Evolutionary conservation across 2,888 invertebrate genomes (phyloP).

Genomic region (Galerucella calmariensis): DNA sequence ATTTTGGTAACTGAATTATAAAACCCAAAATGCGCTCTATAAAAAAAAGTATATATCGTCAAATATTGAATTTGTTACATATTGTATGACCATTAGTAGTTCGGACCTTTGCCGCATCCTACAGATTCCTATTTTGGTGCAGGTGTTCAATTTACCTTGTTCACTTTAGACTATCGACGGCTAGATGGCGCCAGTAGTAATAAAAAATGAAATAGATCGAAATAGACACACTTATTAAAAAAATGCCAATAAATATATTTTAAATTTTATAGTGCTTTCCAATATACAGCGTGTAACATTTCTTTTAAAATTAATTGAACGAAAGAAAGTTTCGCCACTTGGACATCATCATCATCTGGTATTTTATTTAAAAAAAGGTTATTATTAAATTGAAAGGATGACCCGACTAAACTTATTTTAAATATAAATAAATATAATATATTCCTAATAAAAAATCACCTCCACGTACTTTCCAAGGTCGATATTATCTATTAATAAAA

Average conservation of each 20-base stretch:
- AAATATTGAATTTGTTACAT: no score
- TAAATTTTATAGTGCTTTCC: no score
- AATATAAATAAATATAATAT: neutral
- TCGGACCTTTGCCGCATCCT: neutral
- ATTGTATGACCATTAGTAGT: no score
- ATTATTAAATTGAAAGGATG: neutral
- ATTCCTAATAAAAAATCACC: neutral
- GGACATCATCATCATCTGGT: neutral
- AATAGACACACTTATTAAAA: no score
- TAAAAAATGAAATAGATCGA: neutral
- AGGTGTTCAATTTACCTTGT: neutral
- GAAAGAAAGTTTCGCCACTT: no score
- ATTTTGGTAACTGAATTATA: no score
- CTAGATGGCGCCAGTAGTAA: neutral
- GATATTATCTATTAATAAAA: neutral
- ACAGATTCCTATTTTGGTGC: neutral
- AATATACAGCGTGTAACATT: no score
- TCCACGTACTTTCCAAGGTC: conserved; percentile 14
- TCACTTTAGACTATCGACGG: neutral
- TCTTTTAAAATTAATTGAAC: no score
- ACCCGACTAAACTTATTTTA: neutral
- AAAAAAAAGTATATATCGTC: neutral
- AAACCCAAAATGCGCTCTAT: no score
- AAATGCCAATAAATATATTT: no score
- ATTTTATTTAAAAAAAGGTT: neutral